Conservation (phyloP, 2,888 invertebrate genomes). For the Diabrotica balteata region DNA sequence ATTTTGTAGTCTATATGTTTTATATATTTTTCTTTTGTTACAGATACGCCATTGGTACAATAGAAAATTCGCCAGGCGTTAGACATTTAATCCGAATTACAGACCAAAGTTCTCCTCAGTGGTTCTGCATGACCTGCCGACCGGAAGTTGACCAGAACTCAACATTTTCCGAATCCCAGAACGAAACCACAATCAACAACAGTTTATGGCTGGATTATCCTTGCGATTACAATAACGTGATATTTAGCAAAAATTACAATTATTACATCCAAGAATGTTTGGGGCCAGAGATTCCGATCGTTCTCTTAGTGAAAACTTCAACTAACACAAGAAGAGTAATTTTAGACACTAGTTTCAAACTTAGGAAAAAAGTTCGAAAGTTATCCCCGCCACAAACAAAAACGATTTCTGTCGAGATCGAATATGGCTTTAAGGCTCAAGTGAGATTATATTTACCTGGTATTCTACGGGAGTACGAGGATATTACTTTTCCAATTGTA, state of each 20-base stretch:
- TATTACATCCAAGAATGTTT: conserved; percentile 79
- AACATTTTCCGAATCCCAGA: conserved; percentile 42
- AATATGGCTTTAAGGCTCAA: conserved; percentile 73
- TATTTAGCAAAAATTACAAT: conserved; percentile 65
- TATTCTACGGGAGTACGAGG: conserved; percentile 82
- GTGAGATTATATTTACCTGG: conserved; percentile 85
- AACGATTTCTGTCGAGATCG: conserved; percentile 70
- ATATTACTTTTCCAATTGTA: conserved; percentile 80
- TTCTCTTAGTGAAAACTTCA: conserved; percentile 69
- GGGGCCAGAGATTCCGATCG: conserved; percentile 76
- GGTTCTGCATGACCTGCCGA: conserved; percentile 69
- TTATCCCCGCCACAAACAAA: conserved; percentile 80
- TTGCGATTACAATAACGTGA: conserved; percentile 68
- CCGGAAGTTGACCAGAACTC: conserved; percentile 56
- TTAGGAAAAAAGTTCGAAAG: conserved; percentile 69
- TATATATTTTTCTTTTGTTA: conserved; percentile 35
- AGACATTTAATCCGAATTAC: conserved; percentile 81
- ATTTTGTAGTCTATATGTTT: neutral
- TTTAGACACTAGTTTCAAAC: conserved; percentile 72
- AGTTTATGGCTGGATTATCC: conserved; percentile 55
- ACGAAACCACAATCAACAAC: conserved; percentile 57
- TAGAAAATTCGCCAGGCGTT: conserved; percentile 78
- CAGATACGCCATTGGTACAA: conserved; percentile 84
- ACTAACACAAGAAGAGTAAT: conserved; percentile 68
- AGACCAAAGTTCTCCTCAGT: conserved; percentile 58